Conservation (phyloP, 2,888 invertebrate species). For the Leuctra nigra region DNA sequence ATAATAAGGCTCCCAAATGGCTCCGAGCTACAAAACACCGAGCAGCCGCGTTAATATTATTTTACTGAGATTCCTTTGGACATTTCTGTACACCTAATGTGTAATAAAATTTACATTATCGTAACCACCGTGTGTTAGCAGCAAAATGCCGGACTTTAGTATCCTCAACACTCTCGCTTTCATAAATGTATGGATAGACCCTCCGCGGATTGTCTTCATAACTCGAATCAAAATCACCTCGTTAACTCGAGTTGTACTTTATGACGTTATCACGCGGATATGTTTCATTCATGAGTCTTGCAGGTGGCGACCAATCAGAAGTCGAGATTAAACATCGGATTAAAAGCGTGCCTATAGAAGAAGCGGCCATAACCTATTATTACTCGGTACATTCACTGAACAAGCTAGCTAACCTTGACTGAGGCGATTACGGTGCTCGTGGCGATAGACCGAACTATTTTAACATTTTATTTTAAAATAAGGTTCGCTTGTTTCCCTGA, state of each 20-base stretch:
- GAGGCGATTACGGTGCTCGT: too few species aligned
- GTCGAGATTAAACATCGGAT: too few species aligned
- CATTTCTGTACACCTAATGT: conserved; percentile 1
- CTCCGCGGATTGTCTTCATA: neutral
- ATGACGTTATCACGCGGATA: neutral
- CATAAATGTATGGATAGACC: neutral
- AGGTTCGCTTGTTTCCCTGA: too few species aligned
- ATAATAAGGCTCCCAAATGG: conserved; percentile 17
- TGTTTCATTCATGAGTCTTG: conserved; percentile 14
- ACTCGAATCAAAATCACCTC: neutral
- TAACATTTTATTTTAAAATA: too few species aligned
- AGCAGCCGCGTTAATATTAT: neutral
- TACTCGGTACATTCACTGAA: too few species aligned
- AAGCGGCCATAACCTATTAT: too few species aligned
- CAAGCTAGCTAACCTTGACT: too few species aligned
- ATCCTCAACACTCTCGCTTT: too few species aligned
- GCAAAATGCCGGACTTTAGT: too few species aligned
- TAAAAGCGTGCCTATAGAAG: too few species aligned
- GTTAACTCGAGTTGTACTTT: neutral
- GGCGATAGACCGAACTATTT: too few species aligned
- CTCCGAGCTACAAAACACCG: conserved; percentile 4
- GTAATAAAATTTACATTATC: conserved; percentile 15
- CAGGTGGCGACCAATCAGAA: too few species aligned
- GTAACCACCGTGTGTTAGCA: neutral
- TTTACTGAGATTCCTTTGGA: conserved; percentile 3